Evolutionary conservation across 2,888 invertebrate species (phyloP).

Genomic region (Pristionchus arcanus): DNA sequence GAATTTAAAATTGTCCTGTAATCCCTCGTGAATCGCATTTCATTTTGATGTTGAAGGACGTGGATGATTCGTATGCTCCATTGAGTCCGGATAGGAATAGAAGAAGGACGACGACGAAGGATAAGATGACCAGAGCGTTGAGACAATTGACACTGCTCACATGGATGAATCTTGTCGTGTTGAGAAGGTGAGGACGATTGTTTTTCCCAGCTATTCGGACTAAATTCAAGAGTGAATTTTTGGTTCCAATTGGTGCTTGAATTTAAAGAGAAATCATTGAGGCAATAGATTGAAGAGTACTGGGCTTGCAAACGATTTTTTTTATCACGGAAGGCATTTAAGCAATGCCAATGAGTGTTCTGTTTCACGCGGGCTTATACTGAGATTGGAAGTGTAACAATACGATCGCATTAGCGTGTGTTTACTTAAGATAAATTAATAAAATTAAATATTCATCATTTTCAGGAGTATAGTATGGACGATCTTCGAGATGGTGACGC

Average conservation of each 20-base stretch:
- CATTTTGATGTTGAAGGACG: conserved; percentile 9
- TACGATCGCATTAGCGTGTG: background rate
- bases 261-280: too few species aligned
- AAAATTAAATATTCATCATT: too few species aligned
- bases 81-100: conserved; percentile 33
- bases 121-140: background rate
- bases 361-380: background rate
- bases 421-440: too few species aligned
- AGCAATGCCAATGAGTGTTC: background rate
- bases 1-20: too few species aligned
- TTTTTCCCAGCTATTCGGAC: too few species aligned
- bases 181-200: conserved; percentile 67
- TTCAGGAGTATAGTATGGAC: conserved; percentile 69
- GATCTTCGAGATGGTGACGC: conserved; percentile 70
- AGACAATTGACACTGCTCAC: conserved; percentile 69
- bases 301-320: too few species aligned
- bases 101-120: background rate
- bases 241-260: too few species aligned
- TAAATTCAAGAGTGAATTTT: too few species aligned
- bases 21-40: too few species aligned
- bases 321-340: too few species aligned
- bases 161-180: conserved; percentile 72
- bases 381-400: background rate
- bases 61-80: conserved; percentile 48
- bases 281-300: too few species aligned